A percentile compares a stretch with the other conserved stretches of the same genome.
Evolutionary conservation across 2,797 vertebrate genomes (phyloP).

Genomic region (Lerista edwardsae): DNA sequence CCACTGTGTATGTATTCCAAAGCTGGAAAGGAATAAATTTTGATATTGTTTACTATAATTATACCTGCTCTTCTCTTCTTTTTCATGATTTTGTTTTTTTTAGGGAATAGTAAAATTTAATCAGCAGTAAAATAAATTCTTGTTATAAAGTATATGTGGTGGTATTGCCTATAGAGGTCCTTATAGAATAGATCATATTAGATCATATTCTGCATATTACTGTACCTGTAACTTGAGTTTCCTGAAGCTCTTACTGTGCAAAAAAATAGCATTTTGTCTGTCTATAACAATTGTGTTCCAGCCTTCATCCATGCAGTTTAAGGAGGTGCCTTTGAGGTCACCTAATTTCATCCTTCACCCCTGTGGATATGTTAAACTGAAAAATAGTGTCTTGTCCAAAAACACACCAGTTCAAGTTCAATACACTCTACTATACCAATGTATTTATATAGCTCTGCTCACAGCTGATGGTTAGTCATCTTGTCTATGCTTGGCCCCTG

Average conservation of each 20-base stretch:
- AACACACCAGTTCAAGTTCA: not conserved
- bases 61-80: not conserved
- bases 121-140: not conserved
- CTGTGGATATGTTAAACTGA: not conserved
- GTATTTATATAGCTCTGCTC: too few species aligned
- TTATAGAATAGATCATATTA: not conserved
- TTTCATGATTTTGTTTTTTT: slow-evolving; percentile 19
- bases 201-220: not conserved
- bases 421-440: not conserved
- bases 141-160: not conserved
- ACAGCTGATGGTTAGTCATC: not conserved
- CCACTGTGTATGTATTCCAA: not conserved
- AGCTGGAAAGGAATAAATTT: not conserved
- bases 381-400: too few species aligned
- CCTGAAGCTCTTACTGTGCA: not conserved
- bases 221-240: too few species aligned
- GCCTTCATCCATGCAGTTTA: not conserved
- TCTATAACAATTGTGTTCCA: not conserved
- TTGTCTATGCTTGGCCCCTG: not conserved
- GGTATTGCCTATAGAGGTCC: not conserved
- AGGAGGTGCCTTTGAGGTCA: not conserved
- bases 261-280: not conserved
- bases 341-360: not conserved
- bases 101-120: not conserved
- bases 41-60: not conserved